A percentile compares a stretch with the other conserved stretches of the same genome.
Conservation (phyloP, 1,140 invertebrate species). For the Drosophila varians region DNA sequence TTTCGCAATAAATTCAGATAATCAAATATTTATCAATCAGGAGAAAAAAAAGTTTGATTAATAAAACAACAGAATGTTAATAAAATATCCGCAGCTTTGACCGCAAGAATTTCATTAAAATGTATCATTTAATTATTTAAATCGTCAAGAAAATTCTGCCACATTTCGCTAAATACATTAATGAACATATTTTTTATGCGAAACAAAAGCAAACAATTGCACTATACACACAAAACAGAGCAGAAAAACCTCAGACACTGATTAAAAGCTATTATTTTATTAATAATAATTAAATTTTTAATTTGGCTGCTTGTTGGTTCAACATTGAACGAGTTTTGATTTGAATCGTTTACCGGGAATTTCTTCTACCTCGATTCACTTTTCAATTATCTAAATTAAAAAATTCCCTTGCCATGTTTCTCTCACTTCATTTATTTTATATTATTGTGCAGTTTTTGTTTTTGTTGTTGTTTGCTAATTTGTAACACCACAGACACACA, state of each 20-base stretch:
- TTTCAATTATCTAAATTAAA: constrained; percentile 80
- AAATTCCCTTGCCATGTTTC: constrained; percentile 65
- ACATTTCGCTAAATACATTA: constrained; percentile 11
- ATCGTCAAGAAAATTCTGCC: constrained; percentile 11
- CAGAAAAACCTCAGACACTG: neutral
- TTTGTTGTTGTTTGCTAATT: constrained; percentile 60
- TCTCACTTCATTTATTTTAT: constrained; percentile 29
- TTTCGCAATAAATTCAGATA: constrained; percentile 35
- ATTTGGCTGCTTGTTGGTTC: neutral
- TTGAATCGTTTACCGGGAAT: constrained; percentile 37
- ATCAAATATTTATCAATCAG: constrained; percentile 68
- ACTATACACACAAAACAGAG: neutral
- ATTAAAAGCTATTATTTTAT: constrained; percentile 35
- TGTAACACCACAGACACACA: constrained; percentile 42
- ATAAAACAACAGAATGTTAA: constrained; percentile 31
- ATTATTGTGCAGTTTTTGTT: constrained; percentile 44
- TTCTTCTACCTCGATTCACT: constrained; percentile 34
- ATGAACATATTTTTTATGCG: neutral
- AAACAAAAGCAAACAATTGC: constrained; percentile 1
- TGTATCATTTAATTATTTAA: constrained; percentile 50
- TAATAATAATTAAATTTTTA: constrained; percentile 43
- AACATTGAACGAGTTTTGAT: neutral
- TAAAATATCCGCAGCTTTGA: constrained; percentile 27
- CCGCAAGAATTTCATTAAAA: constrained; percentile 34
- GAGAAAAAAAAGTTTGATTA: constrained; percentile 16